phyloP scores from a whole-genome alignment of 2,113 vertebrate genomes.

The Penelope pileata region DNA sequence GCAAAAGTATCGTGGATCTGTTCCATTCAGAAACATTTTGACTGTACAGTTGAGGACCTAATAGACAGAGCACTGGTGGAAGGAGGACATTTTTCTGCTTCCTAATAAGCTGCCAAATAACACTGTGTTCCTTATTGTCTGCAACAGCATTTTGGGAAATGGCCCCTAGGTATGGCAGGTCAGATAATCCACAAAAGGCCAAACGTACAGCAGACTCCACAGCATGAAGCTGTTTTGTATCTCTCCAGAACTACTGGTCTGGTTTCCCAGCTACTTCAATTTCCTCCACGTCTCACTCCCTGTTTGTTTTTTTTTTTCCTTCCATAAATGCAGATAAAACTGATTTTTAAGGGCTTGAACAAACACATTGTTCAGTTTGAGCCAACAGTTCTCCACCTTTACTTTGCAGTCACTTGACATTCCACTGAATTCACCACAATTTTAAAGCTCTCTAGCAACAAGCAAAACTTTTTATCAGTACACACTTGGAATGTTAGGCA shows the following conservation, averaged over 20 bases:
- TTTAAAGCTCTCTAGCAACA: background rate
- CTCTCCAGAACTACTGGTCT: background rate
- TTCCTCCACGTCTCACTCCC: background rate
- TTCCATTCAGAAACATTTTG: background rate
- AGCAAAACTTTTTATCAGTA: background rate
- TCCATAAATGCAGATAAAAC: background rate
- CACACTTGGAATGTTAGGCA: background rate
- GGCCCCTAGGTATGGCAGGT: background rate
- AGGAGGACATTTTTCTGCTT: conserved; percentile 1
- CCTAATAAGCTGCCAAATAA: conserved; percentile 38
- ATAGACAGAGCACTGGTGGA: background rate
- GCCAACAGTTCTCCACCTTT: background rate
- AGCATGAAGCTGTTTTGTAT: background rate
- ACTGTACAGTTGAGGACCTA: background rate
- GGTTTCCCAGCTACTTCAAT: background rate
- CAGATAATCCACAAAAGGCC: background rate
- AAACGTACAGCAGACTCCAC: background rate
- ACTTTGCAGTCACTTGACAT: background rate
- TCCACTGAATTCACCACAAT: background rate
- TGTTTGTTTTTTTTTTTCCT: background rate
- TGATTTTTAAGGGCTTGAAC: background rate
- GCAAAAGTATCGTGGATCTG: background rate
- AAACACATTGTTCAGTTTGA: background rate
- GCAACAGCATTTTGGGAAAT: background rate
- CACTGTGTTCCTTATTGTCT: background rate